Base-by-base conservation (phyloP, 2,113 vertebrate genomes). In the Heterotilapia buettikoferi region DNA sequence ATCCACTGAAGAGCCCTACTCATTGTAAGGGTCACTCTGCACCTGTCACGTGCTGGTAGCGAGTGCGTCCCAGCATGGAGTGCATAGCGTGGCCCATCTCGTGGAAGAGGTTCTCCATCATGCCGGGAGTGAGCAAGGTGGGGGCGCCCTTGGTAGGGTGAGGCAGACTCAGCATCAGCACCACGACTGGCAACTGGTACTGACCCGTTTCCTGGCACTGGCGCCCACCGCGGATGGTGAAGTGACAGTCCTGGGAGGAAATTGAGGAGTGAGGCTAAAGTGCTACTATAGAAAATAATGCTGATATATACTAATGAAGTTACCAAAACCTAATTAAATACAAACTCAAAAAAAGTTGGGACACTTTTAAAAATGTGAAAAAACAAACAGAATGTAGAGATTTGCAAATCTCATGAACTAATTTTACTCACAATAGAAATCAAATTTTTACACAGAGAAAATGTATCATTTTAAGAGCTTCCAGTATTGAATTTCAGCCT, bases 41-140 rank as follows among this genome's bases (percentile, higher is more conserved):
- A 99, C 99, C 99, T 16, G 98, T 99, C 82, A 99, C 97, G 1
- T 99, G 99, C 40, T 99, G 99, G 95, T 99, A 99, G 26, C 97
- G 97, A 52, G 99, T 99, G 84, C 98, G 97, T 53, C 98, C 99
- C 79, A 99, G 95, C 98, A 99, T 99, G 3, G 99, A 99, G 94
- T 99, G 99, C 98, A 99, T 98, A 88, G 98, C 99, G 40, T 99
- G 98, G 0, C 99, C 99, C 98, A 99, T 99, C 93, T 99, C 99
- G 16, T 99, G 99, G 95, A 99, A 99, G 21, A 99, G 98, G 92
- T 99, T 99, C 88, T 99, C 99, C 98, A 99, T 98, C 98, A 99
- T 99, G 9, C 97, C 97, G 1, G 99, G 98, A 10, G 97, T 98
- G 8, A 99, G 94, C 6, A 99, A 95, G 0, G 97, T 97, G 56